These are phyloP conservation scores for Sialia sialis DNA, from an alignment of 2,113 vertebrate genomes.

Conservation along the genomic window DNA sequence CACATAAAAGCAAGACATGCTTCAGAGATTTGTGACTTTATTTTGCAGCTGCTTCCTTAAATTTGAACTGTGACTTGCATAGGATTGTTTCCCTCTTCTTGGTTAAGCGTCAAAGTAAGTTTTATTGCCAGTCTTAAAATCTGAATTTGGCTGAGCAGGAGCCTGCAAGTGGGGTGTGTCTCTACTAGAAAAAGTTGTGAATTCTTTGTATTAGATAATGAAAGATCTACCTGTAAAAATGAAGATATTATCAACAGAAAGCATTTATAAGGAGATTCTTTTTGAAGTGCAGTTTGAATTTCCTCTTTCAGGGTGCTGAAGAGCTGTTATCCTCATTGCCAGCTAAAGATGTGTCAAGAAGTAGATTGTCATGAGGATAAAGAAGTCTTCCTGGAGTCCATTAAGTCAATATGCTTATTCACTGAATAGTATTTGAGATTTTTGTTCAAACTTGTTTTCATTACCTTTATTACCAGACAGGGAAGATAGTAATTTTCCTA, in stretches of 20 bases:
- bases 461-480: neutral
- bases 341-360: neutral
- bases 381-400: neutral
- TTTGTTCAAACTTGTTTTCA: neutral
- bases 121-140: neutral
- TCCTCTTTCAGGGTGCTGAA: neutral
- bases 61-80: neutral
- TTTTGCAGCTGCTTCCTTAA: neutral
- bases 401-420: neutral
- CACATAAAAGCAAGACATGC: neutral
- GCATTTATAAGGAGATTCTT: neutral
- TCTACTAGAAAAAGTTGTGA: neutral
- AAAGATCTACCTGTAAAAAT: neutral
- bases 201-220: neutral
- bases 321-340: neutral
- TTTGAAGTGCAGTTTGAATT: neutral
- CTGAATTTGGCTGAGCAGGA: neutral
- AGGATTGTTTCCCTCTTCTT: neutral
- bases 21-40: neutral
- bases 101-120: neutral
- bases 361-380: neutral
- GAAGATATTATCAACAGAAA: neutral
- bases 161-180: neutral
- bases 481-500: neutral
- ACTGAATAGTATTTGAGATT: neutral